These are phyloP conservation scores for Cancer borealis DNA, from an alignment of 2,888 invertebrate genomes.

Conservation along the genomic window DNA sequence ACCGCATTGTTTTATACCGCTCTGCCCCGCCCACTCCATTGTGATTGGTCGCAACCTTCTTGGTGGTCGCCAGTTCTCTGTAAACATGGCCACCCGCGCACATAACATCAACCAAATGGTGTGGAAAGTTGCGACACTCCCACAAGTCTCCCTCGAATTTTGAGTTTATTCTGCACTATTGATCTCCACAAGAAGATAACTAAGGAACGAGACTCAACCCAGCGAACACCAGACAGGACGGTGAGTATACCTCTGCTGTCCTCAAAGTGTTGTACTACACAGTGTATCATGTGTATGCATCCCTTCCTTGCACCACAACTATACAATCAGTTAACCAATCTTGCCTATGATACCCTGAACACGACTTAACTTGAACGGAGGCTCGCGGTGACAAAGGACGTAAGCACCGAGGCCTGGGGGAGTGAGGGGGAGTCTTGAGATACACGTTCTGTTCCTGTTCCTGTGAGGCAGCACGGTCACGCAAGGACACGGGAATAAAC, in stretches of 20 bases:
- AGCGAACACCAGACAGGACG: slow-evolving; percentile 58
- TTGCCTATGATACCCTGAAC: background rate
- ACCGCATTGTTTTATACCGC: slow-evolving; percentile 76
- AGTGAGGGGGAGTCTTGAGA: too few species aligned
- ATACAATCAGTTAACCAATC: background rate
- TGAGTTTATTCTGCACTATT: slow-evolving; percentile 71
- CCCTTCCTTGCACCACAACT: background rate
- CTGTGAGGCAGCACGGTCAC: too few species aligned
- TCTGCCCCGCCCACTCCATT: slow-evolving; percentile 71
- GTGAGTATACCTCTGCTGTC: slow-evolving; percentile 18
- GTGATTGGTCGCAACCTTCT: slow-evolving; percentile 73
- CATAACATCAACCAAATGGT: slow-evolving; percentile 74
- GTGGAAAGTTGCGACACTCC: slow-evolving; percentile 71
- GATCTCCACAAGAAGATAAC: slow-evolving; percentile 58
- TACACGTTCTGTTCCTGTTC: too few species aligned
- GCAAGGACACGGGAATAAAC: too few species aligned
- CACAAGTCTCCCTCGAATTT: slow-evolving; percentile 67
- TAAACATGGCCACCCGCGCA: slow-evolving; percentile 75
- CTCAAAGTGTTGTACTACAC: background rate
- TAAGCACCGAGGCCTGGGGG: too few species aligned
- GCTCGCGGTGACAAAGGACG: too few species aligned
- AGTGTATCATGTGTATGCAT: background rate
- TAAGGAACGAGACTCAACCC: slow-evolving; percentile 49
- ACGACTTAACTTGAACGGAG: background rate
- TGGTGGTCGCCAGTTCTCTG: slow-evolving; percentile 69